Base-by-base conservation (phyloP, 2,113 vertebrate species). In the Saccopteryx bilineata region DNA sequence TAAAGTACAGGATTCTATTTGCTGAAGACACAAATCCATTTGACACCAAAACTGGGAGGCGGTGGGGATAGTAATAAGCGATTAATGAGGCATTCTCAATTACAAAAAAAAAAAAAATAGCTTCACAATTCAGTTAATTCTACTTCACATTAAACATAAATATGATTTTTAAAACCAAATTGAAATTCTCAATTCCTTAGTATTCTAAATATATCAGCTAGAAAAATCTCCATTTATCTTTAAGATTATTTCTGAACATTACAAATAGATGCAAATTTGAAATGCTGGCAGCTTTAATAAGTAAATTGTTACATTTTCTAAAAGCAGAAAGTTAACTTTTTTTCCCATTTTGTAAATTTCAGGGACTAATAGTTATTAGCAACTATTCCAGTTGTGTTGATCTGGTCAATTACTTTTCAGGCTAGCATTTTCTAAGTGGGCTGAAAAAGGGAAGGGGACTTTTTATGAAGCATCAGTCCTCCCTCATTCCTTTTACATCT, bases 161-260 rank as follows among this genome's bases (percentile, higher is more conserved):
- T 87, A 54, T 58, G 82, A 97, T 96, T 97, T 96, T 79, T 78
- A 95, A 96, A 96, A 81, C 54, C 69, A 96, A 94, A 5, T 50
- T 0, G 46, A 96, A 75, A 26, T 78, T 97, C 87, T 95, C 66
- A 96, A 83, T 83, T 96, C 68, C 14, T 7, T 89, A 85, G 28
- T n/a, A 94, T 33, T 78, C 0, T 58, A 97, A 88, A 68, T 91
- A 46, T 74, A 69, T 78, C 87, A 97, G 39, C 4, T 63, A 94
- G 24, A 74, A 84, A 54, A 31, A 2, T 83, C 81, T 82, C 72
- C 54, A 31, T 95, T 0, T 61, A 60, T 54, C n/a, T 84, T 82
- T 82, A 88, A 14, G 15, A 96, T 33, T 4, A 6, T 74, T 91
- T 91, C 80, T 96, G 66, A 84, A n/a, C 76, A 79, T 82, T 50